Percentiles rank a stretch among this genome's conserved stretches.
Evolutionary conservation across 2,888 invertebrate genomes (phyloP).

Genomic region (Leptarthrus brevirostris): DNA sequence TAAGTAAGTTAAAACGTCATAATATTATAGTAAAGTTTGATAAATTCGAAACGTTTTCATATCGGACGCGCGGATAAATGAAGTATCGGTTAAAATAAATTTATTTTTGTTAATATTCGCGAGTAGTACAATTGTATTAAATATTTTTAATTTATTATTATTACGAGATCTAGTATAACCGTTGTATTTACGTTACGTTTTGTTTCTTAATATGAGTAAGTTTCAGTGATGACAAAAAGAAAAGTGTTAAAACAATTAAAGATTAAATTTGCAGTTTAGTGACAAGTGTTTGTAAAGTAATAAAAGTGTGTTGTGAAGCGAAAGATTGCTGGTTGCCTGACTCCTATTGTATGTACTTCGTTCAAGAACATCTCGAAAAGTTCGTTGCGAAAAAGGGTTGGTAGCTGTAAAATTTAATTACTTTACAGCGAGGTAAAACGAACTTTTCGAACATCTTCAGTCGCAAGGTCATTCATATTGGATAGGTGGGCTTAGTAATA

Average conservation of each 20-base stretch:
- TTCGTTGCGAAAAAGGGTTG: conserved; percentile 51
- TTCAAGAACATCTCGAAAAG: too few relatives aligned
- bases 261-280: neutral
- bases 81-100: too few relatives aligned
- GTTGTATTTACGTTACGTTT: neutral
- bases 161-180: neutral
- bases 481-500: neutral
- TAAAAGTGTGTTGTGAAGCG: neutral
- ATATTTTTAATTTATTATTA: neutral
- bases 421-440: conserved; percentile 61
- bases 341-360: too few relatives aligned
- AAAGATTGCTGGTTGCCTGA: too few relatives aligned
- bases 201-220: neutral
- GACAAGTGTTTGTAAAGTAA: neutral
- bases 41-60: neutral
- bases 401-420: conserved; percentile 60
- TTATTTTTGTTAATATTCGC: too few relatives aligned
- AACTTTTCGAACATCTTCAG: conserved; percentile 10
- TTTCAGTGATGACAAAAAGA: neutral
- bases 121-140: too few relatives aligned
- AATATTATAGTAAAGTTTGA: neutral
- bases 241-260: neutral
- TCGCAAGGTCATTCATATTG: neutral
- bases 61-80: neutral
- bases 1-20: conserved; percentile 6